Evolutionary conservation across 2,888 invertebrate species (phyloP).

Genomic region (Notocelia uddmanniana): DNA sequence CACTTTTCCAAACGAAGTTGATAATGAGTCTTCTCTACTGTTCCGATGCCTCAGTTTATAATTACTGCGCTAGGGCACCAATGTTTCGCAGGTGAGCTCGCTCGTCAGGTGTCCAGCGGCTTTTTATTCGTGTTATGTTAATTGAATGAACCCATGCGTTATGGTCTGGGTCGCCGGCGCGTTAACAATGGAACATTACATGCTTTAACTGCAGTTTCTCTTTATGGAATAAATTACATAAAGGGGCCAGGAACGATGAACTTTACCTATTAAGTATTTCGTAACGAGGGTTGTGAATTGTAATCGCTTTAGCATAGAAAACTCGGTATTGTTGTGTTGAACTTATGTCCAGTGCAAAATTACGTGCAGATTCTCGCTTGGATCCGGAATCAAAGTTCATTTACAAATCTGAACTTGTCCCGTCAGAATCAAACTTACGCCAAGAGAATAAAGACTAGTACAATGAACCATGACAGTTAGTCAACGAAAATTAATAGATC

Average conservation of each 20-base stretch:
- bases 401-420: not conserved
- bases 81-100: not conserved
- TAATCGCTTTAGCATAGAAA: not conserved
- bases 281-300: slow-evolving; percentile 10
- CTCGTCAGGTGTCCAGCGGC: slow-evolving; percentile 1
- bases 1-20: not conserved
- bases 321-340: not conserved
- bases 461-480: not conserved
- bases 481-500: slow-evolving; percentile 1
- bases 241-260: slow-evolving; percentile 30
- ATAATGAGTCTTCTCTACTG: not conserved
- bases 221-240: slow-evolving; percentile 34
- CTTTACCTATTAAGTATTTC: slow-evolving; percentile 25
- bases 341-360: not conserved
- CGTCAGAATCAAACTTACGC: no score
- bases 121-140: slow-evolving; percentile 40
- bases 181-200: slow-evolving; percentile 44
- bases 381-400: not conserved
- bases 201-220: slow-evolving; percentile 41
- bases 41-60: slow-evolving; percentile 13
- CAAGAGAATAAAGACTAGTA: no score
- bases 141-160: slow-evolving; percentile 43
- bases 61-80: not conserved
- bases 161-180: slow-evolving; percentile 35
- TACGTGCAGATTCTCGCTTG: not conserved